A percentile compares a stretch with the other conserved stretches of the same genome.
Conservation (phyloP, 2,797 vertebrate species). For the Falco berigora region DNA sequence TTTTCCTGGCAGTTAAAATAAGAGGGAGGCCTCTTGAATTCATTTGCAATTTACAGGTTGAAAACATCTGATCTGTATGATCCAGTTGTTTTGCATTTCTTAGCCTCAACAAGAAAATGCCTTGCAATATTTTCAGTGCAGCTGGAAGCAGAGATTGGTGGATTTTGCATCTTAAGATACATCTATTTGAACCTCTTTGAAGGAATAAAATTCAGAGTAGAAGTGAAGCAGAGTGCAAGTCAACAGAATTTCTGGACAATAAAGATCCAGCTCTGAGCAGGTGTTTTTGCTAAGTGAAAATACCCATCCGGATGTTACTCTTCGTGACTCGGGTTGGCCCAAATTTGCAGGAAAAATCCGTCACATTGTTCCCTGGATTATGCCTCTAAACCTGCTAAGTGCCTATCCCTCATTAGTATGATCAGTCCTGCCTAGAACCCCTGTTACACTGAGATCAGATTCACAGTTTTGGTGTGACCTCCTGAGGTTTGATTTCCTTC, state of each 20-base stretch:
- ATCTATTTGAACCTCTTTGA: not conserved
- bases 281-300: not conserved
- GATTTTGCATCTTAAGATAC: not conserved
- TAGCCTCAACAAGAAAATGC: not conserved
- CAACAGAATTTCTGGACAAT: not conserved
- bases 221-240: not conserved
- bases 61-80: not conserved
- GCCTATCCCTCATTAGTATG: not conserved
- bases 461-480: conserved; percentile 5
- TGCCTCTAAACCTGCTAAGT: not conserved
- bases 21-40: not conserved
- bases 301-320: not conserved
- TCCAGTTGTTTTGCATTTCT: not conserved
- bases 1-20: conserved; percentile 27
- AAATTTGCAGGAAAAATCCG: not conserved
- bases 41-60: conserved; percentile 8
- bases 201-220: not conserved
- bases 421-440: not conserved
- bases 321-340: not conserved
- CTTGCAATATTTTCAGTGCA: not conserved
- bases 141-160: not conserved
- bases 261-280: not conserved
- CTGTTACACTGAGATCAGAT: not conserved
- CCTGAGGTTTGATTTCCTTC: conserved; percentile 20
- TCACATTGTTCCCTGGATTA: not conserved